Conservation (phyloP, 37 sponge, comb jelly and placozoan genomes). For the Diacarnus erythraeanus region DNA sequence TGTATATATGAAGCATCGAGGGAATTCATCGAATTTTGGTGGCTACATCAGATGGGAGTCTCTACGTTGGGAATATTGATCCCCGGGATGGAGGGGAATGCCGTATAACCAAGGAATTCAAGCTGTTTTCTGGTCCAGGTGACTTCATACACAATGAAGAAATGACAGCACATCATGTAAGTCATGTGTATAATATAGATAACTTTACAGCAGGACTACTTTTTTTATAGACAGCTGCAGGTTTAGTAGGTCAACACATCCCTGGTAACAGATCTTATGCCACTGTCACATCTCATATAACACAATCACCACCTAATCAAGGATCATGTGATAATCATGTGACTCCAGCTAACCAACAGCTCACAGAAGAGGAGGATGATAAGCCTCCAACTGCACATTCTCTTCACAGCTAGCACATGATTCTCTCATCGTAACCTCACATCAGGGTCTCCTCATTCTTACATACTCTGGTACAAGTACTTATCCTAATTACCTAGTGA, state of each 20-base stretch:
- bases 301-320: background rate
- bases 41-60: constrained; percentile 72
- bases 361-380: constrained; percentile 37
- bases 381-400: constrained; percentile 47
- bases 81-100: constrained; percentile 68
- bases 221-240: background rate
- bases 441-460: background rate
- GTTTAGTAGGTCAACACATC: background rate
- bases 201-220: background rate
- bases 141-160: background rate
- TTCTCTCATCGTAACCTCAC: background rate
- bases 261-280: constrained; percentile 5
- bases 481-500: background rate
- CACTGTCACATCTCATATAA: constrained; percentile 4
- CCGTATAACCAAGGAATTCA: constrained; percentile 47
- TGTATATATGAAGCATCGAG: constrained; percentile 33
- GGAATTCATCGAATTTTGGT: constrained; percentile 67
- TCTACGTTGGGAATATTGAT: constrained; percentile 65
- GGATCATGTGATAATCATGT: constrained; percentile 27
- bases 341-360: constrained; percentile 5
- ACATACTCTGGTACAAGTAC: background rate
- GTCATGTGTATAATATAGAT: background rate
- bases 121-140: constrained; percentile 2
- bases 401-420: constrained; percentile 29
- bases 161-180: background rate